Base-by-base conservation (phyloP, 2,113 vertebrate genomes). In the Gasterosteus nipponicus region DNA sequence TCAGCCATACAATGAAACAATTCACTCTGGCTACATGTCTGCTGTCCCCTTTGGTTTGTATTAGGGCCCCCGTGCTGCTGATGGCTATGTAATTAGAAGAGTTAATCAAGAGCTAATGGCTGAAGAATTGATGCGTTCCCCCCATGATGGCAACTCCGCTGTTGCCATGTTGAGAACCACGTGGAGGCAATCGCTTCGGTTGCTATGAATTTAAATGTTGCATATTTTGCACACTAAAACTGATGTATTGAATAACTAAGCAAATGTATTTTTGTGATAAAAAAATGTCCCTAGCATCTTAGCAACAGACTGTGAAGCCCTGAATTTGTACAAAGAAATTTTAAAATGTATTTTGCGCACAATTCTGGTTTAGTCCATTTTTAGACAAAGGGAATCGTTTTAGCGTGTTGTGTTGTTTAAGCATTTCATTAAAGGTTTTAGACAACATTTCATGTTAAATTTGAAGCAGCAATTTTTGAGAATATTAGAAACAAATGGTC, bases 1-100 rank as follows among this genome's bases (percentile, higher is more conserved):
- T 90, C 88, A 86, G 72, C 53, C 78, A 60, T 10, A 93, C 91
- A 92, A 93, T 90, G 91, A 86, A 73, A 89, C 87, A 86, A 88
- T 92, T 93, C 86, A 91, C 68, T 65, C 22, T 9, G 82, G 42
- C 89, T 80, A 78, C 82, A 83, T 77, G 81, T 82, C 80, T 84
- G 62, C 85, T 39, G 74, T 85, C 69, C 86, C 78, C 72, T 83
- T 91, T 77, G 85, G 91, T 81, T 88, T 58, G 77, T 61, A 81
- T 89, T 87, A 84, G 79, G 57, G 65, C 74, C 61, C 65, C 75
- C 42, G 81, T 26, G 16, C 68, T 53, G 41, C 77, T 85, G 77
- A 87, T 79, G 85, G 81, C 70, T 80, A 75, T 85, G 83, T 88
- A 71, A 89, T 82, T 83, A 61, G 73, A 74, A 56, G 82, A 88